These are phyloP conservation scores for Procavia capensis DNA, from an alignment of 2,113 vertebrate species.

Conservation along the genomic window DNA sequence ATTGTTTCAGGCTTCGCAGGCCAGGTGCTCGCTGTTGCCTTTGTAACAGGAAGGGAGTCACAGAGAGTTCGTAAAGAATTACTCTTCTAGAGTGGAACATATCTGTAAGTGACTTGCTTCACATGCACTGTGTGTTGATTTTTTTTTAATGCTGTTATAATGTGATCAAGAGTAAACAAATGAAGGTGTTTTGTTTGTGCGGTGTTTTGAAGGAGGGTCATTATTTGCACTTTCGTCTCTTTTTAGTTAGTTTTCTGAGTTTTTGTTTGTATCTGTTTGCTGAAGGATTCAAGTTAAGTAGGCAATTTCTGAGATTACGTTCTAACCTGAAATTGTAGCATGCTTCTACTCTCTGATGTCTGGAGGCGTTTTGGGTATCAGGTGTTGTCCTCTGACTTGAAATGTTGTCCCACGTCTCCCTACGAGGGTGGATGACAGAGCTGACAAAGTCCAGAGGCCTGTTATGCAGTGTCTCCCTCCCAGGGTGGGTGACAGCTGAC, in stretches of 20 bases:
- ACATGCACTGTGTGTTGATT: not conserved
- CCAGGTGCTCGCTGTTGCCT: not conserved
- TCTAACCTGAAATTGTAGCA: not conserved
- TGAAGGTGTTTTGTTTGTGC: not conserved
- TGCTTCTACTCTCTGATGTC: not conserved
- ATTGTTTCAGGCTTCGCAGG: not conserved
- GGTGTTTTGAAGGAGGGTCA: too few relatives aligned
- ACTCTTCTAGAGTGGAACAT: not conserved
- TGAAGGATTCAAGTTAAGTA: not conserved
- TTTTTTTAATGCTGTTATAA: not conserved
- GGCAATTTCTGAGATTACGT: not conserved
- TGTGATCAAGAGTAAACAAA: not conserved
- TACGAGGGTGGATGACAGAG: not conserved
- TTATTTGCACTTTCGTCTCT: too few relatives aligned
- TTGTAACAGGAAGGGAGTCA: not conserved
- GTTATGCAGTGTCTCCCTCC: not conserved
- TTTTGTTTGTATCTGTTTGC: not conserved
- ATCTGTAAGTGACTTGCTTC: not conserved
- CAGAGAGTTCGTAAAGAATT: not conserved
- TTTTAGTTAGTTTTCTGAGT: not conserved
- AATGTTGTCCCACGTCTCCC: not conserved
- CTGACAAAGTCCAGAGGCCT: not conserved
- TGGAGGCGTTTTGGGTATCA: not conserved
- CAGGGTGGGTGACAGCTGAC: not conserved
- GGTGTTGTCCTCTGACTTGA: not conserved